phyloP scores from a whole-genome alignment of 2,113 vertebrate genomes.

The Podiceps cristatus region DNA sequence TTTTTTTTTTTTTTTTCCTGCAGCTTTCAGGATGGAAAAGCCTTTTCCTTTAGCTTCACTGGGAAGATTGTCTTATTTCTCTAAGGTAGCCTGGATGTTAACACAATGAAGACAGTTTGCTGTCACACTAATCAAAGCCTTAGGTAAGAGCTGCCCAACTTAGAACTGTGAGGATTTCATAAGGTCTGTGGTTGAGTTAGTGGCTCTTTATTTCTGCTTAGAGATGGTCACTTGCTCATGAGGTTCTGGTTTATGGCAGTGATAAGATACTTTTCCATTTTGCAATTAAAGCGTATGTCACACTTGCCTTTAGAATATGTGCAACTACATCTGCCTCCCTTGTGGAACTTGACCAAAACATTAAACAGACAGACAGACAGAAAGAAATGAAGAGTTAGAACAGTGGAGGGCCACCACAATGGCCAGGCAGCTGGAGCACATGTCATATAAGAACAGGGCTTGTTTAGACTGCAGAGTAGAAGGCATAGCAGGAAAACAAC shows the following conservation, averaged over 20 bases:
- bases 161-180: background rate
- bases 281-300: background rate
- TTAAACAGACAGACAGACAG: background rate
- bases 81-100: background rate
- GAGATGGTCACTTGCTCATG: background rate
- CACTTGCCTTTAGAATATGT: background rate
- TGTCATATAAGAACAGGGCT: background rate
- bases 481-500: background rate
- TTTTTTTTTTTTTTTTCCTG: background rate
- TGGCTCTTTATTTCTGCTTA: background rate
- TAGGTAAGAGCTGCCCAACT: background rate
- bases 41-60: background rate
- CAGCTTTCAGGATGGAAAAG: background rate
- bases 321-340: background rate
- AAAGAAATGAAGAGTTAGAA: background rate
- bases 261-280: background rate
- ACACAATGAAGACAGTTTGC: background rate
- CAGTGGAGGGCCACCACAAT: background rate
- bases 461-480: background rate
- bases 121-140: background rate
- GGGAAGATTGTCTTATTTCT: background rate
- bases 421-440: background rate
- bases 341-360: background rate
- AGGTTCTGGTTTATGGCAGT: background rate
- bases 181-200: background rate